Base-by-base conservation (phyloP, 2,113 vertebrate species). In the Hymenochirus boettgeri region DNA sequence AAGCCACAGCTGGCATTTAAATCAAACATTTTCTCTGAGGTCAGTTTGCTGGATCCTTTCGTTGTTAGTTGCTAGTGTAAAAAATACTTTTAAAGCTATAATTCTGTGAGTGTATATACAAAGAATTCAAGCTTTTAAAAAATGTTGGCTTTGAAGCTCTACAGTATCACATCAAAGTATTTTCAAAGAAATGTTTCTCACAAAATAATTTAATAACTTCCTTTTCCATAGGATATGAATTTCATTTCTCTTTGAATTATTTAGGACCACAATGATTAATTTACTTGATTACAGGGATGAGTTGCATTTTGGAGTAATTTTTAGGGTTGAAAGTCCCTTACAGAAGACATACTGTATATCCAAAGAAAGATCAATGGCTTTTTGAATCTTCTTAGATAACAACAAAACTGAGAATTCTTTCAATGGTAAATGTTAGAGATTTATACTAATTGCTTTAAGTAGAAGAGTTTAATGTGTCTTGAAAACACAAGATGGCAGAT, bases 1-100 rank as follows among this genome's bases (percentile, higher is more conserved):
- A 60, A 69, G 65, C 64, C 65, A 50, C 65, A 69, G 65, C 65
- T 69, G 48, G 65, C 56, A 69, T 69, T 69, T 69, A 69, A 69
- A 69, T 69, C 65, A 69, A 69, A 69, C 65, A 69, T 69, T 69
- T 69, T 69, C 65, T 69, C 65, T 59, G 65, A 60, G 65, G 65
- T 69, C 65, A 69, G 56, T 69, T 60, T 69, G 65, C 65, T 53
- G 56, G 47, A 45, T 59, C 24, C 33, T 52, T 53, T 69, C 65
- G 47, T 60, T 60, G 57, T 42, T 69, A 69, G 57, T 69, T 53
- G 65, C 65, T 69, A 25, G 56, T 52, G 24, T 53, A 60, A 60
- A 69, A n/a, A 60, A 53, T 53, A 60, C 45, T 51, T 65, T 65
- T 60, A 69, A 60, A 60, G 56, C 65, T 69, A 27, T 60, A 69